Evolutionary conservation across 2,888 invertebrate species (phyloP), one percentile per base, ranked within the genome.

Genomic region (Encarsia formosa): DNA sequence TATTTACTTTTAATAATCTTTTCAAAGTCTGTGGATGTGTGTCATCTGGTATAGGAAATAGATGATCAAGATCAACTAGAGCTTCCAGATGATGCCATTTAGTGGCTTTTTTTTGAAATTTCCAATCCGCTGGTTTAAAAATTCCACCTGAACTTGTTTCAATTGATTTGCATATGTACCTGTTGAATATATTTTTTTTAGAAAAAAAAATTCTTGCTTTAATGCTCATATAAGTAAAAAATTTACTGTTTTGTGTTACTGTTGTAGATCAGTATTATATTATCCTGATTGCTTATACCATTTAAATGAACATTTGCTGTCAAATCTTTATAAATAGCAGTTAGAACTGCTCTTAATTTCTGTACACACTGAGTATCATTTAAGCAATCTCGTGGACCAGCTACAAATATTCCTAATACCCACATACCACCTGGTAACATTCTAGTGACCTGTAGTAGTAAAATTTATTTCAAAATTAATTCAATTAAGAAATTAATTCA

Each of bases 341-440:
- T 76, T 19, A 86, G 66, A 60, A 85, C 75, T 5, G 79, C 74
- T 69, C 77, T 80, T 2, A 86, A 68, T 76, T 83, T 84, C 42
- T 78, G 74, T 47, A 79, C 76, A 60, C 79, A 76, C 45, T 77
- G 78, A 24, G 77, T 76, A 48, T 81, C 78, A 54, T 76, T 80
- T 63, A 87, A 79, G 47, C 83, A 74, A 63, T 86, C 83, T 57
- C 81, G 82, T 56, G 82, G 80, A 16, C 84, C 84, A 46, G 85
- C 81, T 24, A 90, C 76, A 73, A 91, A 93, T 62, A 92, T 78
- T 59, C 88, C 94, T 68, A 91, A 78, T 41, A 94, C 86, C 75
- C 84, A 84, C 79, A 93, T 84, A 39, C 93, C 94, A 35, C 94
- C 95, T 26, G 93, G 90, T 56, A 94, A 76, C 92, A 94, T 93